Evolutionary conservation across 2,888 invertebrate genomes (phyloP).

Genomic region (Epistrophella euchroma): DNA sequence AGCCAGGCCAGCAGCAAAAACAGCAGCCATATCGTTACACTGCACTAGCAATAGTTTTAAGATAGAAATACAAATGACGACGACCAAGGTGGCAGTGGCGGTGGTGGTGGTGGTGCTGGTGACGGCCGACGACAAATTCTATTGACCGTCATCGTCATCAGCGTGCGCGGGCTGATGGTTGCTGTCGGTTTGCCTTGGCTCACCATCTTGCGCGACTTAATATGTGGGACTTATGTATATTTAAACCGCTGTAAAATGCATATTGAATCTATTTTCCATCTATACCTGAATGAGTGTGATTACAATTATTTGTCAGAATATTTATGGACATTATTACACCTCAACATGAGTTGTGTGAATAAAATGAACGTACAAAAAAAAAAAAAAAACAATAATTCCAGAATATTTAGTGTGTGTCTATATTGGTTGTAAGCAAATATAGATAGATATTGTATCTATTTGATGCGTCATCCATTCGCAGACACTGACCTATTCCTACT

Average conservation of each 20-base stretch:
- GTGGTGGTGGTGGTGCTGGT: neutral
- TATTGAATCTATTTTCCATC: neutral
- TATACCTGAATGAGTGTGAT: slow-evolving; percentile 37
- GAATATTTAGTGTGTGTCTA: slow-evolving; percentile 31
- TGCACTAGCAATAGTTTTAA: slow-evolving; percentile 40
- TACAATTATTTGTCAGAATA: slow-evolving; percentile 55
- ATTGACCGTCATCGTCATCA: slow-evolving; percentile 73
- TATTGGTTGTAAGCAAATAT: slow-evolving; percentile 23
- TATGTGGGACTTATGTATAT: slow-evolving; percentile 45
- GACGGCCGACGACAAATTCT: slow-evolving; percentile 66
- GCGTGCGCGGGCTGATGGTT: slow-evolving; percentile 21
- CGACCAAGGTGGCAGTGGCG: neutral
- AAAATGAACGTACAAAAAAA: neutral
- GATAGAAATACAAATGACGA: slow-evolving; percentile 25
- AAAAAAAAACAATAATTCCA: neutral
- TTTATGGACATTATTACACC: slow-evolving; percentile 73
- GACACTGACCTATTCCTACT: slow-evolving; percentile 75
- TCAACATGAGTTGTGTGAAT: slow-evolving; percentile 40
- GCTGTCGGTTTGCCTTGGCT: slow-evolving; percentile 61
- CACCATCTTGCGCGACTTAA: slow-evolving; percentile 44
- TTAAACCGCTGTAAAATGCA: slow-evolving; percentile 20
- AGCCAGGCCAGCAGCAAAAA: slow-evolving; percentile 54
- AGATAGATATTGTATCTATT: slow-evolving; percentile 40
- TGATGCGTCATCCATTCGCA: slow-evolving; percentile 67
- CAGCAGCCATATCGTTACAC: slow-evolving; percentile 10